phyloP scores from a whole-genome alignment of 2,113 vertebrate species.

The Lontra canadensis region DNA sequence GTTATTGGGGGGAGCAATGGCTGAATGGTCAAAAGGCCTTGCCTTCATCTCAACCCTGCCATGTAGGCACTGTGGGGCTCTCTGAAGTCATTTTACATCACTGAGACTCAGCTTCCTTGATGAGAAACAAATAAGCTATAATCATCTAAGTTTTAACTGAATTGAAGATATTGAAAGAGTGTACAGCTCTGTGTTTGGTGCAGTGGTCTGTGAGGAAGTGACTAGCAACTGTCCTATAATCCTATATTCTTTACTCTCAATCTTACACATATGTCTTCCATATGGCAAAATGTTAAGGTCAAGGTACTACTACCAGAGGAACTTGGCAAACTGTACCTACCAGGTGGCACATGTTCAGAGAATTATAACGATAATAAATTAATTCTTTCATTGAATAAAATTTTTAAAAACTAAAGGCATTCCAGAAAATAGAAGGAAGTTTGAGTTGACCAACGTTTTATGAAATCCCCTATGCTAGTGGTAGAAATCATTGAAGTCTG shows the following conservation, averaged over 20 bases:
- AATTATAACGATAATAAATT: neutral
- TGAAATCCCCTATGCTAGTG: neutral
- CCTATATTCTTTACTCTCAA: neutral
- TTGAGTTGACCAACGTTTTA: neutral
- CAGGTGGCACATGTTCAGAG: neutral
- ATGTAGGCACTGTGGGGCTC: neutral
- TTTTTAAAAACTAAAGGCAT: neutral
- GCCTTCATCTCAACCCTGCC: neutral
- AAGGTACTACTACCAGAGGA: neutral
- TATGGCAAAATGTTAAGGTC: neutral
- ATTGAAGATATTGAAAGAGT: neutral
- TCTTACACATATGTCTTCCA: neutral
- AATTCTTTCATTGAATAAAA: neutral
- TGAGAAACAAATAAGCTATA: neutral
- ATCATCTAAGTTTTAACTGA: neutral
- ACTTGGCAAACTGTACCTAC: neutral
- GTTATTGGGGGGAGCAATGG: neutral
- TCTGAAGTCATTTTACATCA: neutral
- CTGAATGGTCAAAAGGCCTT: neutral
- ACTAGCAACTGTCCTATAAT: neutral
- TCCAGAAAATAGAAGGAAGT: constrained; percentile 5
- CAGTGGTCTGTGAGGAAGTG: neutral
- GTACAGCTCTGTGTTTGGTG: neutral
- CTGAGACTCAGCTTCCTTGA: neutral
- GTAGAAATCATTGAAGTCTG: neutral